Base-by-base conservation (phyloP, 2,888 invertebrate genomes). In the Amblyjoppa proteus region DNA sequence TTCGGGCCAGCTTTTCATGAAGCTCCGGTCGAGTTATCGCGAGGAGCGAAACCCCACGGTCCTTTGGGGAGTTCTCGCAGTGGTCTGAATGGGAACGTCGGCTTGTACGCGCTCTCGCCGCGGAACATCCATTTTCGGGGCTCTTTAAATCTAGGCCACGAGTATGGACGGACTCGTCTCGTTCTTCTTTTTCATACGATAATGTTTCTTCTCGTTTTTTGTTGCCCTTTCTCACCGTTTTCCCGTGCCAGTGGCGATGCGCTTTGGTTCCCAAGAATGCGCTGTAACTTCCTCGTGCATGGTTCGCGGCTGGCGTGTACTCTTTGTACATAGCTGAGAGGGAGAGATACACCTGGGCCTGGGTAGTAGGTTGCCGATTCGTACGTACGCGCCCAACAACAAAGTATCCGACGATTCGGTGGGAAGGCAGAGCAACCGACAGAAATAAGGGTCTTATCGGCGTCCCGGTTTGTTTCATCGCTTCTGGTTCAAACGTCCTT, bases 361-460 rank as follows among this genome's bases (percentile, higher is more conserved):
- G 82, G 64, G 51, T 66, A 56, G 71, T 74, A 66, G 70, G 79
- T 79, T 51, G 64, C 64, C 20, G 51, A 79, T 58, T 81, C 81
- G 74, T 87, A 78, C 82, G 82, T 71, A 79, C 79, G 85, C 79
- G 79, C 66, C 45, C 51, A 76, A 86, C 77, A 83, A 81, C 83
- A 88, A 87, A 83, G 83, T 84, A 79, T 85, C 80, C 74, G 74
- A 70, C 80, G 69, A 77, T 82, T 79, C 75, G 58, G 81, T 58
- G 58, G 76, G 66, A 68, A 80, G 66, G 70, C 41, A 45, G 31
- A 13, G 41, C 25, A 45, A 49, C 80, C 76, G 73, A 38, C 66
- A 71, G 78, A 81, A 84, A 84, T 81, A 85, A 84, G 83, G 87
- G 89, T 90, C 90, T 91, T 90, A 91, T 91, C 90, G 45, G 51